A percentile compares a stretch with the other conserved stretches of the same genome.
Conservation (phyloP, 2,888 invertebrate species). For the Campoplex nolae region DNA sequence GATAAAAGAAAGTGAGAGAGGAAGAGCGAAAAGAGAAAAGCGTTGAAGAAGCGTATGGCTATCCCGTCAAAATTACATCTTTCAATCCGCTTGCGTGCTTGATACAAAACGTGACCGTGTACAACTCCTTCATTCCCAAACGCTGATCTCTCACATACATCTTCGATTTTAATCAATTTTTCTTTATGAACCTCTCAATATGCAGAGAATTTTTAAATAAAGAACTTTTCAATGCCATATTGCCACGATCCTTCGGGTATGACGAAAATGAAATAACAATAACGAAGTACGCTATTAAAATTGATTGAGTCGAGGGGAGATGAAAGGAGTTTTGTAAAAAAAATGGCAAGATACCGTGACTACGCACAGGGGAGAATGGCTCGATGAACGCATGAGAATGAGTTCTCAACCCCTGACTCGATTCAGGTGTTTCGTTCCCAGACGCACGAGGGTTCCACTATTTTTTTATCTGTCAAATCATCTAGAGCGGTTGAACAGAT, state of each 20-base stretch:
- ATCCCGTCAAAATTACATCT: slow-evolving; percentile 59
- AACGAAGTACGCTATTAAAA: slow-evolving; percentile 61
- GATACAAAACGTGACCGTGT: slow-evolving; percentile 48
- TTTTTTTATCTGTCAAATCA: slow-evolving; percentile 59
- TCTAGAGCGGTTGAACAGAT: slow-evolving; percentile 67
- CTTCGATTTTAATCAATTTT: slow-evolving; percentile 38
- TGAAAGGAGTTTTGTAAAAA: slow-evolving; percentile 50
- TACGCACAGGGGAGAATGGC: slow-evolving; percentile 16
- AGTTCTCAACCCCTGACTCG: slow-evolving; percentile 30
- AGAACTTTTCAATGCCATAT: slow-evolving; percentile 1
- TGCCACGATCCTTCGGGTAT: background rate
- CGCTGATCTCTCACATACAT: slow-evolving; percentile 20
- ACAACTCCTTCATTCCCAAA: slow-evolving; percentile 26
- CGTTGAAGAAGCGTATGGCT: no score
- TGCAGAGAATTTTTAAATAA: background rate
- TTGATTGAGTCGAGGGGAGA: slow-evolving; percentile 53
- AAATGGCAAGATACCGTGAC: slow-evolving; percentile 53
- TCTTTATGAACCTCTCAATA: background rate
- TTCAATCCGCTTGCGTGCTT: slow-evolving; percentile 40
- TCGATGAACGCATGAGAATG: slow-evolving; percentile 38
- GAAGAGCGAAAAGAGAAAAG: slow-evolving; percentile 33
- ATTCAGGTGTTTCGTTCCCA: slow-evolving; percentile 68
- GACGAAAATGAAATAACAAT: slow-evolving; percentile 48
- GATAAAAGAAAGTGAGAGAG: slow-evolving; percentile 64
- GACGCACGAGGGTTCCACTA: slow-evolving; percentile 39